Evolutionary conservation across 2,888 invertebrate genomes (phyloP).

Genomic region (Papilio gigon): DNA sequence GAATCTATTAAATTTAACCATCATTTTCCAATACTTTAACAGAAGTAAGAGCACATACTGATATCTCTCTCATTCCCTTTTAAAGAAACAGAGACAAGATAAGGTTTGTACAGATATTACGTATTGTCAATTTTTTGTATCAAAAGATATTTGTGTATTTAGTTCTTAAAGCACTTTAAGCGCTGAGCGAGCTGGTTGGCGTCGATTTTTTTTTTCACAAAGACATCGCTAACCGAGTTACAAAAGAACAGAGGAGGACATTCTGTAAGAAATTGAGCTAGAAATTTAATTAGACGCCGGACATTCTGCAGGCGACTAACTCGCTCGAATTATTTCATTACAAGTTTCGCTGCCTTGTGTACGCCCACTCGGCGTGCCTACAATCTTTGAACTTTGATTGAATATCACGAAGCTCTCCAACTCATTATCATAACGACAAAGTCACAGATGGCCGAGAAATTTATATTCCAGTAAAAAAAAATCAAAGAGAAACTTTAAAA

Average conservation of each 20-base stretch:
- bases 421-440: not conserved
- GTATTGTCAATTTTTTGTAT: not conserved
- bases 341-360: constrained; percentile 4
- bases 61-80: no score
- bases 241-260: constrained; percentile 18
- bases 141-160: not conserved
- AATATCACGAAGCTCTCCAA: not conserved
- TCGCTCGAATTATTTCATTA: constrained; percentile 18
- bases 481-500: not conserved
- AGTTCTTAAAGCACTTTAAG: not conserved
- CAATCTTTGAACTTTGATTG: constrained; percentile 15
- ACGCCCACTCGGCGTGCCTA: not conserved
- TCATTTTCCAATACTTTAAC: no score
- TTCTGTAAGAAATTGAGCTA: constrained; percentile 17
- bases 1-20: no score
- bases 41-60: no score
- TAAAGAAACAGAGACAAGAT: no score
- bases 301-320: constrained; percentile 11
- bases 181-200: not conserved
- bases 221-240: constrained; percentile 15
- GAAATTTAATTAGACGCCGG: constrained; percentile 16
- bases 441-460: not conserved
- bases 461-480: not conserved
- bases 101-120: no score
- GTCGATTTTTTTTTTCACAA: constrained; percentile 4